A percentile compares a stretch with the other conserved stretches of the same genome.
Conservation (phyloP, 2,113 vertebrate genomes). For the Agapornis roseicollis region DNA sequence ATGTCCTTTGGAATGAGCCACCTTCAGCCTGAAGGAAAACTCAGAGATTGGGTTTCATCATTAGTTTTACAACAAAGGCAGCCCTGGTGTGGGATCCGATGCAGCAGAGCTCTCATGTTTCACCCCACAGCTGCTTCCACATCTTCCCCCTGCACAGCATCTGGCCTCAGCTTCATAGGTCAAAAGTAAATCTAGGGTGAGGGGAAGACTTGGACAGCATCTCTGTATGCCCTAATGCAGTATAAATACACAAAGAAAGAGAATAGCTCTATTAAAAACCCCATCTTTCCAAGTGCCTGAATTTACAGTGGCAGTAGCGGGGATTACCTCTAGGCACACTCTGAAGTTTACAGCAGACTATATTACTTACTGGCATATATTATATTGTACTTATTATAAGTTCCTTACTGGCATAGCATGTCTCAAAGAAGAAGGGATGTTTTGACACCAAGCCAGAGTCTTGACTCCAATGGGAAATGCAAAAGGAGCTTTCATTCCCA, state of each 20-base stretch:
- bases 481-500: slow-evolving; percentile 36
- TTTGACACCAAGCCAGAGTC: background rate
- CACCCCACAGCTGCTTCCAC: background rate
- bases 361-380: background rate
- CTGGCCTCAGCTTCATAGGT: background rate
- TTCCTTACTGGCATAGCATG: background rate
- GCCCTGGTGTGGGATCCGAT: background rate
- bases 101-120: background rate
- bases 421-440: background rate
- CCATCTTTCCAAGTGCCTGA: background rate
- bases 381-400: background rate
- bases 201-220: background rate
- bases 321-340: background rate
- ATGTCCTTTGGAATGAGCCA: background rate
- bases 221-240: background rate
- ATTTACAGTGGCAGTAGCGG: background rate
- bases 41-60: background rate
- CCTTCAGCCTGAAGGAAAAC: background rate
- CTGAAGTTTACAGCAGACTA: background rate
- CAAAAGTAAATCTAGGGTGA: background rate
- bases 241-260: background rate
- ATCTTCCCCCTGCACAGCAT: background rate
- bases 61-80: background rate
- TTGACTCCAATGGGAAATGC: background rate
- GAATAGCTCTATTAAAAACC: background rate